These are phyloP conservation scores for Epizoanthus illoricatus DNA, from an alignment of 92 coral and sea anemone species.

Conservation along the genomic window DNA sequence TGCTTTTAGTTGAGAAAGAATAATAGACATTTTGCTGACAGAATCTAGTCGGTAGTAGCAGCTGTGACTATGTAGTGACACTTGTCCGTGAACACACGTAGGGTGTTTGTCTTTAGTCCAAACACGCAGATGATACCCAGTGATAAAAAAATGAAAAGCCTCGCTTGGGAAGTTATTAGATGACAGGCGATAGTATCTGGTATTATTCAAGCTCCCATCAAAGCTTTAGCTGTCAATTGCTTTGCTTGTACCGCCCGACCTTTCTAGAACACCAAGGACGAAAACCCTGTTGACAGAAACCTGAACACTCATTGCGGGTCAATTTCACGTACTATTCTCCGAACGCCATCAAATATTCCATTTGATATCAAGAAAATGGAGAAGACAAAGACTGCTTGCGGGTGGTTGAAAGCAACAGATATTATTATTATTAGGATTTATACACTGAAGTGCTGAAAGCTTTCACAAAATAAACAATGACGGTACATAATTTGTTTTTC, in stretches of 20 bases:
- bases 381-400: slow-evolving; percentile 63
- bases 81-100: slow-evolving; percentile 65
- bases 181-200: slow-evolving; percentile 34
- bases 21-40: slow-evolving; percentile 47
- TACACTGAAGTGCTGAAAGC: slow-evolving; percentile 79
- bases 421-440: slow-evolving; percentile 51
- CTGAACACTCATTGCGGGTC: not conserved
- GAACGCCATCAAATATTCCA: slow-evolving; percentile 57
- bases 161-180: slow-evolving; percentile 52
- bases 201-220: slow-evolving; percentile 20
- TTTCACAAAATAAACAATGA: slow-evolving; percentile 71
- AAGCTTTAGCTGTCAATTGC: slow-evolving; percentile 35
- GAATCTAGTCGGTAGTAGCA: slow-evolving; percentile 45
- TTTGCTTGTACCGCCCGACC: slow-evolving; percentile 27
- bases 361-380: slow-evolving; percentile 51
- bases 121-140: slow-evolving; percentile 69
- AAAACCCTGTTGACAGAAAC: slow-evolving; percentile 18
- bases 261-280: slow-evolving; percentile 42
- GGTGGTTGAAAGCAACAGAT: slow-evolving; percentile 64
- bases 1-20: slow-evolving; percentile 42
- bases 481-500: slow-evolving; percentile 86
- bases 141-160: slow-evolving; percentile 65
- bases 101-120: slow-evolving; percentile 59
- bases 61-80: slow-evolving; percentile 67
- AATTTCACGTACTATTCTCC: slow-evolving; percentile 9